Conservation (phyloP, 1,140 invertebrate genomes). For the Proctacanthus coquilletti region DNA sequence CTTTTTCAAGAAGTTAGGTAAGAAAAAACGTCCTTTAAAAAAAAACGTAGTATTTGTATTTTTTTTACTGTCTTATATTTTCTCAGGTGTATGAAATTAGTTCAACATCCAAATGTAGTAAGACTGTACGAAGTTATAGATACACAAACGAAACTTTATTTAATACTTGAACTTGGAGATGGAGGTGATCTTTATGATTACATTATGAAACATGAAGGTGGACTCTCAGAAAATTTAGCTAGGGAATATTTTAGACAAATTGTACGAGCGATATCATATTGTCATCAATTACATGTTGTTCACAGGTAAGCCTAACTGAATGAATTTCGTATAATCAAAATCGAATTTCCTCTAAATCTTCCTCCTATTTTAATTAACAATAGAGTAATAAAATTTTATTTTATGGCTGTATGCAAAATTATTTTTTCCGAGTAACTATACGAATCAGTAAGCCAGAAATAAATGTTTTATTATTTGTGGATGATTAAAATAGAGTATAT, state of each 20-base stretch:
- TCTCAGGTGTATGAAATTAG: slow-evolving; percentile 93
- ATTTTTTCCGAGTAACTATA: too few species aligned
- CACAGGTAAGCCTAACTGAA: slow-evolving; percentile 69
- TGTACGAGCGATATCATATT: slow-evolving; percentile 93
- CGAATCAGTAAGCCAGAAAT: too few species aligned
- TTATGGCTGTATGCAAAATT: too few species aligned
- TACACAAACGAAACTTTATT: slow-evolving; percentile 87
- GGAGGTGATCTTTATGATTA: slow-evolving; percentile 98
- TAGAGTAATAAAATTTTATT: too few species aligned
- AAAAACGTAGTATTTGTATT: too few species aligned
- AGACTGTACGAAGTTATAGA: slow-evolving; percentile 98
- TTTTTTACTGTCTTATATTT: slow-evolving; percentile 5
- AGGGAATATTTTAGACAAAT: slow-evolving; percentile 92
- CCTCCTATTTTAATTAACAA: too few species aligned
- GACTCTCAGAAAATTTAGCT: slow-evolving; percentile 59
- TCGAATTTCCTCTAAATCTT: too few species aligned
- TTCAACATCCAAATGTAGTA: slow-evolving; percentile 97
- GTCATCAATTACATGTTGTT: slow-evolving; percentile 83
- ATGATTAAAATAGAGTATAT: too few species aligned
- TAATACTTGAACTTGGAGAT: slow-evolving; percentile 96
- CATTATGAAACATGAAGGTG: slow-evolving; percentile 90
- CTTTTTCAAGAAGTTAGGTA: slow-evolving; percentile 80
- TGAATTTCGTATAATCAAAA: too few species aligned
- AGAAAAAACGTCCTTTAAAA: too few species aligned
- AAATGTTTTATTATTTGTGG: too few species aligned